These are phyloP conservation scores for Chamaea fasciata DNA, from an alignment of 2,113 vertebrate species.

Conservation along the genomic window DNA sequence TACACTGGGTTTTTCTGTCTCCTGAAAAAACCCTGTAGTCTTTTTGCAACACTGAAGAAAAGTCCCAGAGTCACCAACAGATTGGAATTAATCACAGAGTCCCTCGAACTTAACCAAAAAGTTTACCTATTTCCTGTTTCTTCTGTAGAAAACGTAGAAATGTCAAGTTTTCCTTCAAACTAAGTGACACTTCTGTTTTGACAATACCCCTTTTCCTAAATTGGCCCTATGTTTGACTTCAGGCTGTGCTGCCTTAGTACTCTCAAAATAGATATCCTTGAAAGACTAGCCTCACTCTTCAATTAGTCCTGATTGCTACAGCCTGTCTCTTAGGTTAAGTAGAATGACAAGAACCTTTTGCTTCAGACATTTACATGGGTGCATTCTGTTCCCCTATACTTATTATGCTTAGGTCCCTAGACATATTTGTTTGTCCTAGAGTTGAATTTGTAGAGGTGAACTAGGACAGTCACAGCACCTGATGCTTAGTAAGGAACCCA, in stretches of 20 bases:
- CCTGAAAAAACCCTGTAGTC: not conserved
- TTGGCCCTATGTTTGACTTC: not conserved
- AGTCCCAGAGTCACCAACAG: not conserved
- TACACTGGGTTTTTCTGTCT: not conserved
- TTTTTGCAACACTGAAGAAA: not conserved
- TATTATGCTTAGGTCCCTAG: not conserved
- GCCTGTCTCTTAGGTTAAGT: not conserved
- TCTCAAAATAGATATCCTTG: not conserved
- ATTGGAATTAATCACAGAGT: not conserved
- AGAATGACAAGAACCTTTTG: not conserved
- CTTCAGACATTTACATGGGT: not conserved
- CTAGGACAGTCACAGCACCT: not conserved
- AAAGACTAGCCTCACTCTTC: not conserved
- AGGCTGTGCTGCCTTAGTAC: not conserved
- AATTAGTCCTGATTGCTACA: slow-evolving; percentile 10
- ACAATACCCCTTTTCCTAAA: not conserved
- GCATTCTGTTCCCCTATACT: not conserved
- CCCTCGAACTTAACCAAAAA: not conserved
- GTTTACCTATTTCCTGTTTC: not conserved
- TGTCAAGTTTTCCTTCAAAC: not conserved
- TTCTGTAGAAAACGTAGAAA: not conserved
- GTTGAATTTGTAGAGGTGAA: not conserved
- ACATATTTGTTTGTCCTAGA: not conserved
- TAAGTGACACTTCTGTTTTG: not conserved
- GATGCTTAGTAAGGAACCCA: not conserved